Conservation (phyloP, 2,113 vertebrate species). For the Pedetes capensis region DNA sequence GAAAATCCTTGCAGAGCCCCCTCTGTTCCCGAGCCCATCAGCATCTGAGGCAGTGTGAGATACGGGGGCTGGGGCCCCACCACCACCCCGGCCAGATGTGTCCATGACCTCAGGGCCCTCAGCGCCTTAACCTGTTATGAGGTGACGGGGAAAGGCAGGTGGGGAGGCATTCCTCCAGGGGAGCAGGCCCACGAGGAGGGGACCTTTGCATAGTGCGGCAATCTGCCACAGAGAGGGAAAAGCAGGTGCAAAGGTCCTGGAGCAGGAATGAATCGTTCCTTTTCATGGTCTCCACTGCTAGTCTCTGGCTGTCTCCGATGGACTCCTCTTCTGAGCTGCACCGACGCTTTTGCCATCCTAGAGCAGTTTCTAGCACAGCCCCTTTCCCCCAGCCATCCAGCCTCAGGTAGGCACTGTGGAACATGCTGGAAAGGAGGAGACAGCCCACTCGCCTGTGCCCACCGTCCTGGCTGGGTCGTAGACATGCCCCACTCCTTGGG, state of each 20-base stretch:
- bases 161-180: background rate
- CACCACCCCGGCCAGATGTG: rapidly evolving
- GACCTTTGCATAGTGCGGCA: background rate
- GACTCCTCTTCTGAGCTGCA: background rate
- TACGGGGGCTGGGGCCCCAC: background rate
- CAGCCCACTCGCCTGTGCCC: too few relatives aligned
- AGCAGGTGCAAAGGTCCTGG: background rate
- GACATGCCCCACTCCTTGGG: background rate
- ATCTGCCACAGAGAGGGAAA: background rate
- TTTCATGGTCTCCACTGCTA: too few relatives aligned
- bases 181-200: background rate
- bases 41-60: background rate
- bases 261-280: background rate
- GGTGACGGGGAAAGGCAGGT: background rate
- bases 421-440: background rate
- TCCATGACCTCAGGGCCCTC: background rate
- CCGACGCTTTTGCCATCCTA: background rate
- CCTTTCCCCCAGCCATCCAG: too few relatives aligned
- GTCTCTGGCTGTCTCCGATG: background rate
- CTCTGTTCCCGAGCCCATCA: background rate
- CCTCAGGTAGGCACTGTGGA: too few relatives aligned
- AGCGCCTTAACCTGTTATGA: background rate
- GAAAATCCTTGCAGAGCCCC: constrained; percentile 30
- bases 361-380: background rate
- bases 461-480: too few relatives aligned